Evolutionary conservation across 2,888 invertebrate species (phyloP).

Genomic region (Furcula furcula): DNA sequence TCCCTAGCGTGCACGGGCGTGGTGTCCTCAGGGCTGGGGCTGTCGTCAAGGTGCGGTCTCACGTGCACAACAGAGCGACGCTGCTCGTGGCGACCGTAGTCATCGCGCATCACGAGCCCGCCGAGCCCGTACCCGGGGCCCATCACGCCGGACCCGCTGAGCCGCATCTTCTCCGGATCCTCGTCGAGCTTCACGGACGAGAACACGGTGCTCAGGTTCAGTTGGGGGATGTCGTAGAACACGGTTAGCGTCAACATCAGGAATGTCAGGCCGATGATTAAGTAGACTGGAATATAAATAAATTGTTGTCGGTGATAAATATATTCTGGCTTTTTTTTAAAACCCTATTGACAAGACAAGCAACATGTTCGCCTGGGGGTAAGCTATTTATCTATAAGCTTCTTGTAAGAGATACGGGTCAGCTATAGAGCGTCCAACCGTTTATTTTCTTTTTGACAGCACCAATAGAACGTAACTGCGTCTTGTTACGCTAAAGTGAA

Average conservation of each 20-base stretch:
- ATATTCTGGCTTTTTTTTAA: no score
- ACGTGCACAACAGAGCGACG: slow-evolving; percentile 84
- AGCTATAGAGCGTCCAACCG: no score
- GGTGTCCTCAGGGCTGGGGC: slow-evolving; percentile 87
- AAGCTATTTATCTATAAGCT: no score
- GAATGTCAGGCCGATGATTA: slow-evolving; percentile 90
- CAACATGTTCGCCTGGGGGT: no score
- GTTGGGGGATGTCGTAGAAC: slow-evolving; percentile 94
- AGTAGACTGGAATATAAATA: slow-evolving; percentile 83
- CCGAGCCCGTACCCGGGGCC: slow-evolving; percentile 73
- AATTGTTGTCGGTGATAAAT: no score
- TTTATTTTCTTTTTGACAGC: no score
- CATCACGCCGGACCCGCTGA: slow-evolving; percentile 79
- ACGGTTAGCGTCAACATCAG: slow-evolving; percentile 92
- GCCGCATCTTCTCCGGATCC: slow-evolving; percentile 86
- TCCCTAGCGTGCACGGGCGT: slow-evolving; percentile 83
- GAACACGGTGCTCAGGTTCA: slow-evolving; percentile 91
- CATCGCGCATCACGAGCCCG: slow-evolving; percentile 71
- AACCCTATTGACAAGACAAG: no score
- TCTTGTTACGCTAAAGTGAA: no score
- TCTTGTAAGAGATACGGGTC: no score
- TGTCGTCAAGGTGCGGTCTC: slow-evolving; percentile 84
- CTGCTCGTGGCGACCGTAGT: slow-evolving; percentile 74
- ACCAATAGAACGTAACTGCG: no score
- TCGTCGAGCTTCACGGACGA: slow-evolving; percentile 82